These are phyloP conservation scores for Hylyphantes graminicola DNA, from an alignment of 1,140 invertebrate genomes.

Conservation along the genomic window DNA sequence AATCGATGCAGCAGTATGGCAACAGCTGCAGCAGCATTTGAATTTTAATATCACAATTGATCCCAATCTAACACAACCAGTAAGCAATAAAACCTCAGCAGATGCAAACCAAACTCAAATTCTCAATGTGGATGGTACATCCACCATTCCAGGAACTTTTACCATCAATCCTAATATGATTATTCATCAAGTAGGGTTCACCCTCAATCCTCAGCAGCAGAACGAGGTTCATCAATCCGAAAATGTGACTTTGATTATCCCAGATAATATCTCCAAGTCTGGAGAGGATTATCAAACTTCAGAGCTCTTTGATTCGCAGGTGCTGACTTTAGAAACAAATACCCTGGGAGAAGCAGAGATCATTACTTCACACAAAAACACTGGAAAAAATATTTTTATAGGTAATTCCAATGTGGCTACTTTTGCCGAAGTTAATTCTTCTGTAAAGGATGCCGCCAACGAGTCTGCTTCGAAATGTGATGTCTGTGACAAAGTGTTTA, in stretches of 20 bases:
- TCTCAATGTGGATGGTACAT: conserved; percentile 25
- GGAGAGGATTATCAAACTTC: conserved; percentile 15
- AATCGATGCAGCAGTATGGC: conserved; percentile 69
- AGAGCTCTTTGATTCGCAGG: conserved; percentile 30
- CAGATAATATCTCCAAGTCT: conserved; percentile 26
- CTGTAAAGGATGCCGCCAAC: not conserved
- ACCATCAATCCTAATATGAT: conserved; percentile 58
- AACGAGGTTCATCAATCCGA: conserved; percentile 33
- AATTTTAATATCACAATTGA: conserved; percentile 69
- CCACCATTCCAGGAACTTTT: conserved; percentile 27
- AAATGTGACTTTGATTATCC: conserved; percentile 37
- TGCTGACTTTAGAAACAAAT: conserved; percentile 15
- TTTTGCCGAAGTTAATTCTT: conserved; percentile 21
- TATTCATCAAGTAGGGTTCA: conserved; percentile 33
- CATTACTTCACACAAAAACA: not conserved
- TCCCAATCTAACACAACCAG: conserved; percentile 11
- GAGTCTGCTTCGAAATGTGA: conserved; percentile 4
- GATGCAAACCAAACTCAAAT: conserved; percentile 49
- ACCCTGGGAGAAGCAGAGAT: not conserved
- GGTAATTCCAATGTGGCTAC: not conserved
- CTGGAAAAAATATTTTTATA: conserved; percentile 1
- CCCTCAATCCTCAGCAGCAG: conserved; percentile 42
- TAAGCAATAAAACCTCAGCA: not conserved
- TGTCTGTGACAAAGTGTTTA: conserved; percentile 42
- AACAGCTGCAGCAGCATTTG: conserved; percentile 69